These are phyloP conservation scores for Blennius ocellaris DNA, from an alignment of 2,113 vertebrate genomes.

Conservation along the genomic window DNA sequence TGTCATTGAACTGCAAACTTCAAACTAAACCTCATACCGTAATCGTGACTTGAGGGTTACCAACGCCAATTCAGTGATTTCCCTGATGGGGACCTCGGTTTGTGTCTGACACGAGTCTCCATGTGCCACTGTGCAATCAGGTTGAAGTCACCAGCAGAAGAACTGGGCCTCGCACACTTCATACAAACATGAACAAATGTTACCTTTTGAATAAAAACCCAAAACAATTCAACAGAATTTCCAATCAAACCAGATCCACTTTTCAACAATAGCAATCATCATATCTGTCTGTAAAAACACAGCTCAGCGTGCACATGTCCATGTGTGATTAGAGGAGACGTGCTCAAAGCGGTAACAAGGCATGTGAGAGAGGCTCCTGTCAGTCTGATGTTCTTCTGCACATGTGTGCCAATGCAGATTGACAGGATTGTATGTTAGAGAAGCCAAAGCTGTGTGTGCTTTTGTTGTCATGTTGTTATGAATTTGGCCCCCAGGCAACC, in stretches of 20 bases:
- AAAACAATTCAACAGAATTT: slow-evolving; percentile 2
- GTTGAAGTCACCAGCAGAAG: no score
- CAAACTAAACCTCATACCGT: no score
- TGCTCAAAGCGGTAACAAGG: slow-evolving; percentile 65
- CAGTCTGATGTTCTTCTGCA: slow-evolving; percentile 84
- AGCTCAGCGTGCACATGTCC: slow-evolving; percentile 55
- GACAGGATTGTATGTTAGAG: slow-evolving; percentile 72
- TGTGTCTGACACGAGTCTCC: no score
- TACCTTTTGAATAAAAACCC: neutral
- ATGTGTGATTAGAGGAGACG: slow-evolving; percentile 81
- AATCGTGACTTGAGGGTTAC: no score
- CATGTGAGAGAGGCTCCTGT: slow-evolving; percentile 75
- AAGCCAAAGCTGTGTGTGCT: slow-evolving; percentile 48
- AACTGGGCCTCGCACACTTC: no score
- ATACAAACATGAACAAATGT: neutral
- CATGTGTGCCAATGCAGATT: slow-evolving; percentile 68
- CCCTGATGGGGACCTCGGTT: no score
- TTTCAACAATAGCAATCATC: slow-evolving; percentile 27
- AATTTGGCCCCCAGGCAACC: slow-evolving; percentile 48
- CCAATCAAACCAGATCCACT: neutral
- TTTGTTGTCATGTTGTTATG: slow-evolving; percentile 55
- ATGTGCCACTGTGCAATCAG: no score
- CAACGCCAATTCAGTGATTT: no score
- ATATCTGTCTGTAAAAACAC: slow-evolving; percentile 39
- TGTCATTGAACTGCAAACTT: no score